These are phyloP conservation scores for Apteryx mantelli DNA, from an alignment of 2,113 vertebrate species.

Conservation along the genomic window DNA sequence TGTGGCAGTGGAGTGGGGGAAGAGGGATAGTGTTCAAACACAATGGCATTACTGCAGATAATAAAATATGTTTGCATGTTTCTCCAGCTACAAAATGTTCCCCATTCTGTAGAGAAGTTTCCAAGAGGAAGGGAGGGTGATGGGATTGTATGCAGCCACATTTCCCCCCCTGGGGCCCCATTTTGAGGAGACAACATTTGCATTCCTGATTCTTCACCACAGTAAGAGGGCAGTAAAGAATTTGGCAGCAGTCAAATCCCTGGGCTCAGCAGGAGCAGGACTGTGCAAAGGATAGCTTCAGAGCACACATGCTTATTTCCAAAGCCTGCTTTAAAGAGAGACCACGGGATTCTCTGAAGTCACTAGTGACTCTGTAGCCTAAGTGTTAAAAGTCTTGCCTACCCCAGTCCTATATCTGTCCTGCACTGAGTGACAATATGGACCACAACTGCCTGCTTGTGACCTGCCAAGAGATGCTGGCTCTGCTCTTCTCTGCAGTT, in stretches of 20 bases:
- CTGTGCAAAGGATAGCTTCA: neutral
- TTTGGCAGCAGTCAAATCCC: neutral
- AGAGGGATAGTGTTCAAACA: neutral
- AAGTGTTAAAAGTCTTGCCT: neutral
- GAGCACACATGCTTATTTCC: neutral
- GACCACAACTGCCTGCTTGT: neutral
- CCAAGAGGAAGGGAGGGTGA: neutral
- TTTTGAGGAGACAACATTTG: neutral
- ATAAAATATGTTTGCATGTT: neutral
- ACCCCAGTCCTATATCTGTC: neutral
- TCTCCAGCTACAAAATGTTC: neutral
- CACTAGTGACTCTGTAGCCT: neutral
- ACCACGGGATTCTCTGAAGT: too few relatives aligned
- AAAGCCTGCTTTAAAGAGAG: neutral
- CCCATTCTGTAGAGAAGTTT: neutral
- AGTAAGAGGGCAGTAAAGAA: neutral
- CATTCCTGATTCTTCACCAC: neutral
- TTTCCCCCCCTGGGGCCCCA: neutral
- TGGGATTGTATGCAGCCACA: neutral
- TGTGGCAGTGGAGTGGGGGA: fast-evolving
- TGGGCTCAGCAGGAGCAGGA: neutral
- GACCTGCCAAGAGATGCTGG: neutral
- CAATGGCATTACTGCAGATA: neutral
- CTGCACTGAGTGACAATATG: neutral
- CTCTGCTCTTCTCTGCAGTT: neutral